A percentile compares a stretch with the other conserved stretches of the same genome.
Evolutionary conservation across 2,888 invertebrate species (phyloP).

Genomic region (Quadroppia sp.): DNA sequence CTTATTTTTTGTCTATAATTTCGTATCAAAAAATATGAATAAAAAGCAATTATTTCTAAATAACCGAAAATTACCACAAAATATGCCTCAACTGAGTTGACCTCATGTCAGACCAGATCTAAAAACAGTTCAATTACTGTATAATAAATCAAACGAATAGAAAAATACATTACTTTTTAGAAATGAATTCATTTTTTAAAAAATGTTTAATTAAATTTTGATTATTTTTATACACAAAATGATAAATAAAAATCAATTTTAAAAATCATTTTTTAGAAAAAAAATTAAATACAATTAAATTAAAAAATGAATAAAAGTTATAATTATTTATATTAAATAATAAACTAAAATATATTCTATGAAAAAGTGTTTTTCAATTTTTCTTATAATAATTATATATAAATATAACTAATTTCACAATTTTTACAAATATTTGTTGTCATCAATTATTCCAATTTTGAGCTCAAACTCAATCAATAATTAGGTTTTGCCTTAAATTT

Average conservation of each 20-base stretch:
- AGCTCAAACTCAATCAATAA: neutral
- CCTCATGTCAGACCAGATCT: neutral
- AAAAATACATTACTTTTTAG: too few relatives aligned
- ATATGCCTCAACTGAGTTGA: neutral
- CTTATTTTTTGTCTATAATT: neutral
- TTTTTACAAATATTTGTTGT: neutral
- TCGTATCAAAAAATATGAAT: neutral
- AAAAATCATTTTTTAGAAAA: neutral
- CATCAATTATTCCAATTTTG: neutral
- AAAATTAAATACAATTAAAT: neutral
- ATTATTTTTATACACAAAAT: neutral
- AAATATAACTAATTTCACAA: conserved; percentile 8
- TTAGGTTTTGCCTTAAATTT: neutral
- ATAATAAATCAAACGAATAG: too few relatives aligned
- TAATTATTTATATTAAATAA: neutral
- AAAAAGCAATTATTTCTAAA: too few relatives aligned
- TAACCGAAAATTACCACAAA: neutral
- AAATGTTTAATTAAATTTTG: neutral
- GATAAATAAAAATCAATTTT: too few relatives aligned
- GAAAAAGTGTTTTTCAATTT: neutral
- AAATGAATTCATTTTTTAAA: too few relatives aligned
- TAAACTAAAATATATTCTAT: conserved; percentile 23
- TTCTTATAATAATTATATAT: neutral
- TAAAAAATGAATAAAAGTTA: neutral
- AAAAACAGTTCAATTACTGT: too few relatives aligned